A percentile compares a stretch with the other conserved stretches of the same genome.
Evolutionary conservation across 2,797 vertebrate genomes (phyloP).

Genomic region (Xiphophorus birchmanni): DNA sequence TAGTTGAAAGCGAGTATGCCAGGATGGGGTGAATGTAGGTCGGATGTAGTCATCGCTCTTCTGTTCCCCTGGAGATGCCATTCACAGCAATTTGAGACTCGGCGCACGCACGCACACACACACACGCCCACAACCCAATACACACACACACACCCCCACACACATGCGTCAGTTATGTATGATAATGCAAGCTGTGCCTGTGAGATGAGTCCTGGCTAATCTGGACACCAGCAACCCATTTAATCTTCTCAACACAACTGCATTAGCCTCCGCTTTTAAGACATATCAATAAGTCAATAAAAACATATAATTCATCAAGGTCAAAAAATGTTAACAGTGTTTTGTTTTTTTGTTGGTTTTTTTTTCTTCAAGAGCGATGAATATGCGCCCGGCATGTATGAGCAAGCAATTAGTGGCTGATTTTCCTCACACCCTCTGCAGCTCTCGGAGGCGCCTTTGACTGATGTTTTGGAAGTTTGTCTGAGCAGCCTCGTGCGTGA

Average conservation of each 20-base stretch:
- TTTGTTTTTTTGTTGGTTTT: background rate
- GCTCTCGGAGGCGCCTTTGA: slow-evolving; percentile 59
- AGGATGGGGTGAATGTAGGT: slow-evolving; percentile 81
- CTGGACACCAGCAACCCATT: slow-evolving; percentile 76
- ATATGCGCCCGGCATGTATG: slow-evolving; percentile 56
- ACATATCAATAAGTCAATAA: slow-evolving; percentile 84
- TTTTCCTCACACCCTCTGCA: slow-evolving; percentile 58
- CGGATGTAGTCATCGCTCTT: slow-evolving; percentile 77
- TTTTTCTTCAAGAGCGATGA: slow-evolving; percentile 50
- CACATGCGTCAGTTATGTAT: slow-evolving; percentile 79
- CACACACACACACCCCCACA: slow-evolving; percentile 40
- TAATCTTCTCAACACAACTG: slow-evolving; percentile 81
- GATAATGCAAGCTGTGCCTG: slow-evolving; percentile 77
- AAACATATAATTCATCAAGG: slow-evolving; percentile 82
- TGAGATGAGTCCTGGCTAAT: slow-evolving; percentile 80
- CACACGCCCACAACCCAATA: background rate
- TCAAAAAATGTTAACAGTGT: slow-evolving; percentile 72
- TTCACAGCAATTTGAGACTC: slow-evolving; percentile 81
- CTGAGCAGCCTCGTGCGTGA: slow-evolving; percentile 39
- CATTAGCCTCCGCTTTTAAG: slow-evolving; percentile 80
- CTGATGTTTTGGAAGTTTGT: slow-evolving; percentile 57
- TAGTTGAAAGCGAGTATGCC: slow-evolving; percentile 60
- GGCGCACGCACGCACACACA: slow-evolving; percentile 48
- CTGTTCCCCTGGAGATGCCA: slow-evolving; percentile 79
- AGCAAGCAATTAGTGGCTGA: slow-evolving; percentile 68